These are phyloP conservation scores for Brassicogethes aeneus DNA, from an alignment of 2,888 invertebrate species.

Conservation along the genomic window DNA sequence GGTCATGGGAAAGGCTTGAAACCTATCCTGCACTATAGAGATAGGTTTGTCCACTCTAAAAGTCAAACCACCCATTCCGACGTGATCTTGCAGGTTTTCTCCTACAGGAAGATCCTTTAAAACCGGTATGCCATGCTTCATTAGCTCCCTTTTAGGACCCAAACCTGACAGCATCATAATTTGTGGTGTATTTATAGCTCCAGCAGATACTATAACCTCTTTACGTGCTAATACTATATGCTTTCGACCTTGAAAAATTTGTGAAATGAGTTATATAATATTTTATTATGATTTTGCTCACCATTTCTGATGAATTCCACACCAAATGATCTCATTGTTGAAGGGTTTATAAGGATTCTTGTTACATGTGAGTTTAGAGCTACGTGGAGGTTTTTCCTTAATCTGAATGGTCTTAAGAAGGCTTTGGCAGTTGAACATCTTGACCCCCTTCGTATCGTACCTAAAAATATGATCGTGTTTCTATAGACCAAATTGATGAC, in stretches of 20 bases:
- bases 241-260: conserved; percentile 43
- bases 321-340: conserved; percentile 65
- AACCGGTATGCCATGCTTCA: conserved; percentile 60
- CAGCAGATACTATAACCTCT: conserved; percentile 82
- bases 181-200: conserved; percentile 87
- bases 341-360: conserved; percentile 63
- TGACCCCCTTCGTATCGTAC: conserved; percentile 57
- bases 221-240: conserved; percentile 65
- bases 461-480: conserved; percentile 6
- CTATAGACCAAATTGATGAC: too few relatives aligned
- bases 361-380: conserved; percentile 75
- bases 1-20: conserved; percentile 66
- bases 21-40: conserved; percentile 60
- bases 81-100: conserved; percentile 80
- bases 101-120: conserved; percentile 69
- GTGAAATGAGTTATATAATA: background rate
- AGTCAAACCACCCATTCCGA: conserved; percentile 75
- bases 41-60: conserved; percentile 77
- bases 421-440: conserved; percentile 85
- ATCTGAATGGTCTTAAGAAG: conserved; percentile 68
- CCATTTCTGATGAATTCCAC: conserved; percentile 71
- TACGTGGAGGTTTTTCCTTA: conserved; percentile 69
- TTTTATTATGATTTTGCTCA: conserved; percentile 7
- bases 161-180: conserved; percentile 81
- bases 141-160: conserved; percentile 54